Evolutionary conservation across 1,140 invertebrate genomes (phyloP).

Genomic region (Bilobella aurantiaca): DNA sequence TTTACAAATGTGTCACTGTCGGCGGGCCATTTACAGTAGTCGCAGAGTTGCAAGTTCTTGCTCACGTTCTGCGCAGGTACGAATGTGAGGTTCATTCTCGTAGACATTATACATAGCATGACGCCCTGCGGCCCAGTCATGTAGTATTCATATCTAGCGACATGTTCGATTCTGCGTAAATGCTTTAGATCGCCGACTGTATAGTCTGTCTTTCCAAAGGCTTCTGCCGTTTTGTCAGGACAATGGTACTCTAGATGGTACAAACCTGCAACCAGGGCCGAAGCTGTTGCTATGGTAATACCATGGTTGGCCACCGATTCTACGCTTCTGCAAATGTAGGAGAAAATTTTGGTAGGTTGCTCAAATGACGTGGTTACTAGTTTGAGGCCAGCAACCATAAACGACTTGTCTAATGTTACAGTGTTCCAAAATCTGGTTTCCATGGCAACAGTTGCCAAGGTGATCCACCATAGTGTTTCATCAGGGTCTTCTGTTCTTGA

Average conservation of each 20-base stretch:
- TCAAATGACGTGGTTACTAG: no score
- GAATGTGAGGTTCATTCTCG: background rate
- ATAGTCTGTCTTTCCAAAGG: background rate
- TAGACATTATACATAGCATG: background rate
- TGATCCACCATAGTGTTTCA: no score
- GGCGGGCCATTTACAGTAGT: background rate
- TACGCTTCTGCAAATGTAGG: no score
- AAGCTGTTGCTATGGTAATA: no score
- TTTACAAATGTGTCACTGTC: background rate
- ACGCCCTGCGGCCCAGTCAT: background rate
- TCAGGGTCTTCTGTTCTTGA: no score
- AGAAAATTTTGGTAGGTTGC: no score
- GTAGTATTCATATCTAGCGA: background rate
- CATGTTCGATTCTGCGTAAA: background rate
- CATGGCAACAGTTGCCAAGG: no score
- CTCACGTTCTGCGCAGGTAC: background rate
- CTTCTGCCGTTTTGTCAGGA: background rate
- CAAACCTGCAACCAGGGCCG: no score
- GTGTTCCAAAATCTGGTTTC: no score
- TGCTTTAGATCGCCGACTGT: background rate
- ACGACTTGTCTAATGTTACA: no score
- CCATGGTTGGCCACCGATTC: no score
- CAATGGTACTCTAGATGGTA: background rate
- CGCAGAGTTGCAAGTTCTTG: background rate
- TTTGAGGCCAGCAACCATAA: no score